A percentile compares a stretch with the other conserved stretches of the same genome.
phyloP scores from a whole-genome alignment of 2,888 invertebrate species.

The Ypsolopha sequella region DNA sequence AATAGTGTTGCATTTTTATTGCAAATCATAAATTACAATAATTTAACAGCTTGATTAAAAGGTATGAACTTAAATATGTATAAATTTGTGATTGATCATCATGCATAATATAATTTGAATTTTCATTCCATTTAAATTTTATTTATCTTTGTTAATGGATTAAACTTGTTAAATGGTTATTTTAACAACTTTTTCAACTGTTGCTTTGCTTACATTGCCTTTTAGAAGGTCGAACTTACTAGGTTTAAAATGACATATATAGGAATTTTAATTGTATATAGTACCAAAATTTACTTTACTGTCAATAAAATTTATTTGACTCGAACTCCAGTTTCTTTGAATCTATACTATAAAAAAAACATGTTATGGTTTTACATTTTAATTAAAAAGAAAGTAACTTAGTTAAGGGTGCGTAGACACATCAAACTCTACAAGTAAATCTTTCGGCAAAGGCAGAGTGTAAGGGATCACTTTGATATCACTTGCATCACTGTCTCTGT shows the following conservation, averaged over 20 bases:
- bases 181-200: neutral
- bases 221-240: neutral
- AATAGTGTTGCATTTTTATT: too few relatives aligned
- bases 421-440: slow-evolving; percentile 8
- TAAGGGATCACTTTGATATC: slow-evolving; percentile 44
- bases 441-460: slow-evolving; percentile 54
- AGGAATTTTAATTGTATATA: neutral
- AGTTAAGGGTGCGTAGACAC: neutral
- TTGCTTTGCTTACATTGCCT: neutral
- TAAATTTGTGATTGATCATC: too few relatives aligned
- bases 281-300: too few relatives aligned
- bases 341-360: too few relatives aligned
- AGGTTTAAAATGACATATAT: neutral
- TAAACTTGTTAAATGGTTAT: slow-evolving; percentile 4
- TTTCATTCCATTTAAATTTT: slow-evolving; percentile 6
- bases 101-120: neutral
- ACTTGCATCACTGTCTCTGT: slow-evolving; percentile 45
- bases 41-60: too few relatives aligned
- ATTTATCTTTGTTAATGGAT: slow-evolving; percentile 2
- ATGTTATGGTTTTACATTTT: too few relatives aligned
- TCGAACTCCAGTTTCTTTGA: neutral
- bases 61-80: too few relatives aligned
- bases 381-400: too few relatives aligned
- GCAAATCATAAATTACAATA: too few relatives aligned
- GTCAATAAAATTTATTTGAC: slow-evolving; percentile 1